Percentiles rank a stretch among this genome's conserved stretches.
Conservation (phyloP, 1,140 invertebrate genomes). For the Drosophila jambulina region DNA sequence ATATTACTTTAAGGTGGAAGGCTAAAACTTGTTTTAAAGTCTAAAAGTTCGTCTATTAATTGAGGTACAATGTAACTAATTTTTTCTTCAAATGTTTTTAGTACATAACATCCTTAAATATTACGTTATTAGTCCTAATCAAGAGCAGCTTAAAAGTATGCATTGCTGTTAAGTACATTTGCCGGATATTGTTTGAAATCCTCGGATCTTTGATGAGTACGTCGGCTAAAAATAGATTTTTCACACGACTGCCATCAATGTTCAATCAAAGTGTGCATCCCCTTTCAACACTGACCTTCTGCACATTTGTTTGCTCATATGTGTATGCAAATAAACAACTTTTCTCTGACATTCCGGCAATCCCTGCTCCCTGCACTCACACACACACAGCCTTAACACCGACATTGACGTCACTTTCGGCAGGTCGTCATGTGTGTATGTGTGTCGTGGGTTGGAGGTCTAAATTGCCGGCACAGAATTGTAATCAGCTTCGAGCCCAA, state of each 20-base stretch:
- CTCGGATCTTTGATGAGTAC: background rate
- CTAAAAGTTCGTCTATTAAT: background rate
- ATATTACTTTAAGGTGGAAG: background rate
- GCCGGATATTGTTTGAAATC: background rate
- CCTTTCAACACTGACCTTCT: conserved; percentile 37
- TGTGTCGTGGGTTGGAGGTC: conserved; percentile 9
- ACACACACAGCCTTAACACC: conserved; percentile 13
- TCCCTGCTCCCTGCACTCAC: background rate
- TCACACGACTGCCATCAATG: conserved; percentile 15
- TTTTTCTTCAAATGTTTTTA: too few relatives aligned
- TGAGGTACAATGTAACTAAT: background rate
- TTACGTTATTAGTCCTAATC: too few relatives aligned
- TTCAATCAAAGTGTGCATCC: conserved; percentile 33
- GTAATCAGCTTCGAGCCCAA: conserved; percentile 66
- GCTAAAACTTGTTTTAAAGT: background rate
- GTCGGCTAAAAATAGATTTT: conserved; percentile 9
- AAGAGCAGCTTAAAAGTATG: background rate
- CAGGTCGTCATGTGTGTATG: conserved; percentile 1
- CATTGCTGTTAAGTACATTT: background rate
- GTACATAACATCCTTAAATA: background rate
- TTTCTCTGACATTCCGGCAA: conserved; percentile 9
- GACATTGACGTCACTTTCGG: conserved; percentile 47
- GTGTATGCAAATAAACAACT: conserved; percentile 45
- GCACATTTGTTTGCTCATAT: conserved; percentile 43
- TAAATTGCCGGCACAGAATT: conserved; percentile 66